Conservation (phyloP, 2,797 vertebrate genomes). For the Coluber constrictor region DNA sequence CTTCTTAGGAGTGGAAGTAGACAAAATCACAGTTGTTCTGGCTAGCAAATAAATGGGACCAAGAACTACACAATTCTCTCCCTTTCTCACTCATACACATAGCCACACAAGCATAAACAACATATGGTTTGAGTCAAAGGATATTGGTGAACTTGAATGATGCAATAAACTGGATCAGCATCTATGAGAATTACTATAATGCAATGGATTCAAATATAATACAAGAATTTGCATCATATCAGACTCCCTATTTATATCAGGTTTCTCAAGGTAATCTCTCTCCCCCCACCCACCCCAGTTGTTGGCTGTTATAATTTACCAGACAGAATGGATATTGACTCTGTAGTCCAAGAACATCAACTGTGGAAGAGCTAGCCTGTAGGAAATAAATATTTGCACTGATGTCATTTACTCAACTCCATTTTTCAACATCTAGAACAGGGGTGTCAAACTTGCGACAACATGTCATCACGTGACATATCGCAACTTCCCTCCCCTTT, state of each 20-base stretch:
- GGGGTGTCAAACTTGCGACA: neutral
- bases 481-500: too few species aligned
- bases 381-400: neutral
- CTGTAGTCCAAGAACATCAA: neutral
- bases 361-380: neutral
- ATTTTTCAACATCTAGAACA: neutral
- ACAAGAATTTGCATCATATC: neutral
- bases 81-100: neutral
- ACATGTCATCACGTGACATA: too few species aligned
- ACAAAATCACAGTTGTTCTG: constrained; percentile 3
- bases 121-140: neutral
- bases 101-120: neutral
- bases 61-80: neutral
- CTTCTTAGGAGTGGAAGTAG: neutral
- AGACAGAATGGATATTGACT: neutral
- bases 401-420: neutral
- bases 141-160: neutral
- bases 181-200: neutral
- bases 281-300: neutral
- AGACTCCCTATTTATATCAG: neutral
- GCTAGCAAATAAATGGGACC: neutral
- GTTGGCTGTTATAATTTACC: neutral
- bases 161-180: neutral
- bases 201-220: neutral
- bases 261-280: neutral